A percentile compares a stretch with the other conserved stretches of the same genome.
Conservation (phyloP, 2,888 invertebrate species). For the Cantharis lateralis region DNA sequence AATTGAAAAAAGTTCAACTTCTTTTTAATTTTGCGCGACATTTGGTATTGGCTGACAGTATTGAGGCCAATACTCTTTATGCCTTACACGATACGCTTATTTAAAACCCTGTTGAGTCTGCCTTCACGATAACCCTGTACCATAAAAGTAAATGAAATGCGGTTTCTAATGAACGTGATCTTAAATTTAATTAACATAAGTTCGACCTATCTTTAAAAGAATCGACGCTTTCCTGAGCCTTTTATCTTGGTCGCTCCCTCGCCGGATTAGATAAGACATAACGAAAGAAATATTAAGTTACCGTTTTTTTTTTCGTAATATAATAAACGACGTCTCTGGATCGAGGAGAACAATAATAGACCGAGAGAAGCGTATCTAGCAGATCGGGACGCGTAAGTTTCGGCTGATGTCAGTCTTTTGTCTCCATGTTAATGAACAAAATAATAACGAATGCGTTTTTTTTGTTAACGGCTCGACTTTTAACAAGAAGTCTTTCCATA, state of each 20-base stretch:
- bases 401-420: conserved; percentile 8
- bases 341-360: too few species aligned
- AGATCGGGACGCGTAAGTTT: conserved; percentile 14
- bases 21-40: not conserved
- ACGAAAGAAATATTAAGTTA: conserved; percentile 8
- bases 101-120: conserved; percentile 4
- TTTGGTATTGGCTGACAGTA: not conserved
- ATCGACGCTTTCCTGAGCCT: not conserved
- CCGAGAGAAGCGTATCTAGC: not conserved
- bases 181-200: conserved; percentile 23
- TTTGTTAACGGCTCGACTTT: conserved; percentile 17
- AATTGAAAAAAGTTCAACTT: not conserved
- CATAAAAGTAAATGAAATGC: conserved; percentile 4
- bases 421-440: conserved; percentile 19
- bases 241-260: not conserved
- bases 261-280: not conserved
- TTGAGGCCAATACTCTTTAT: not conserved
- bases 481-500: conserved; percentile 19
- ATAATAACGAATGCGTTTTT: conserved; percentile 8
- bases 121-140: not conserved
- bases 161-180: conserved; percentile 5
- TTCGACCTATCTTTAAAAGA: conserved; percentile 4
- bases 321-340: not conserved
- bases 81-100: not conserved
- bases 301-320: not conserved